A percentile compares a stretch with the other conserved stretches of the same genome.
phyloP scores from a whole-genome alignment of 1,140 invertebrate genomes.

The Drosophila hydei region DNA sequence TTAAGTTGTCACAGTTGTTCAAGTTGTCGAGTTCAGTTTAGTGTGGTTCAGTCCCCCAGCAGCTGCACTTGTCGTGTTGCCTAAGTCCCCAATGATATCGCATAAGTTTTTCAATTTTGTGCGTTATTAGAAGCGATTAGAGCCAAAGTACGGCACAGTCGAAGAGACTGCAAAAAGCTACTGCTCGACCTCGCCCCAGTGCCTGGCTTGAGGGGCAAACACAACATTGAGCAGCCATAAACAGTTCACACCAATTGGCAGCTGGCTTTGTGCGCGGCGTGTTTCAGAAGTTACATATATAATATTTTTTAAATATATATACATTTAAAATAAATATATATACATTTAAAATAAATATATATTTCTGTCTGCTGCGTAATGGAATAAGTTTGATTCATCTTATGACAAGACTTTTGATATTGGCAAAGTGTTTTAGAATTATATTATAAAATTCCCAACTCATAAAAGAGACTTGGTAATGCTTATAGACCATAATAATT shows the following conservation, averaged over 20 bases:
- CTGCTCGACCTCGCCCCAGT: slow-evolving; percentile 3
- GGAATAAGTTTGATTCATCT: too few relatives aligned
- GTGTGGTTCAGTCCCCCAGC: slow-evolving; percentile 33
- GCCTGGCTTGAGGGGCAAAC: slow-evolving; percentile 10
- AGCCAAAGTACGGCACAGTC: slow-evolving; percentile 36
- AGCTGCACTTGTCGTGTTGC: slow-evolving; percentile 74
- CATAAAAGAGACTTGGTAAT: too few relatives aligned
- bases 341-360: not conserved
- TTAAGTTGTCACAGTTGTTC: slow-evolving; percentile 76
- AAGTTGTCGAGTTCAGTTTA: slow-evolving; percentile 70
- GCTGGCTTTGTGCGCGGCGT: slow-evolving; percentile 61
- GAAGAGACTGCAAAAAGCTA: not conserved
- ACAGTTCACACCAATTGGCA: slow-evolving; percentile 65
- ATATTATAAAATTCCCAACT: too few relatives aligned
- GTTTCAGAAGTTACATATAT: slow-evolving; percentile 28
- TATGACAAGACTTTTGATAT: too few relatives aligned
- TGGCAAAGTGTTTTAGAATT: too few relatives aligned
- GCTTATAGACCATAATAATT: too few relatives aligned
- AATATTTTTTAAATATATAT: too few relatives aligned
- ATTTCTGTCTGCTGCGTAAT: too few relatives aligned
- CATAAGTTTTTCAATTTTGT: slow-evolving; percentile 83
- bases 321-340: not conserved
- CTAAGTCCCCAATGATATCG: slow-evolving; percentile 76
- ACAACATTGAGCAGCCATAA: slow-evolving; percentile 52
- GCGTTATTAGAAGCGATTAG: slow-evolving; percentile 83